phyloP scores from a whole-genome alignment of 1,140 invertebrate species.

The Ips nitidus region DNA sequence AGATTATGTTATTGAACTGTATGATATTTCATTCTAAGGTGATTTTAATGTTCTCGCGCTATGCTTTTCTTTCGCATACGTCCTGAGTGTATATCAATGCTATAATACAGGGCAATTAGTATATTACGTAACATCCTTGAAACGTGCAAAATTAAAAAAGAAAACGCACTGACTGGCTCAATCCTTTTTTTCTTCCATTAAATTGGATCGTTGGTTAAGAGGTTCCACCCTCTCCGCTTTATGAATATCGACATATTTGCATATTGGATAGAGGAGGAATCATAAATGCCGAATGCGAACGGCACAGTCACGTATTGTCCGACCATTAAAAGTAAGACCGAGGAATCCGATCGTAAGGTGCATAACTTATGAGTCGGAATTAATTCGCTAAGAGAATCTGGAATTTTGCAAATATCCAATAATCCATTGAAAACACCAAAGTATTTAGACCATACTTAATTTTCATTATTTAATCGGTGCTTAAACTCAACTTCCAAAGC shows the following conservation, averaged over 20 bases:
- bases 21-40: conserved; percentile 26
- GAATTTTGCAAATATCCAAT: neutral
- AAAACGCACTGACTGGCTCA: no score
- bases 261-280: conserved; percentile 32
- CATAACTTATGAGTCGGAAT: conserved; percentile 34
- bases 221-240: conserved; percentile 10
- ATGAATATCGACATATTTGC: conserved; percentile 36
- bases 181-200: neutral
- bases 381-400: conserved; percentile 18
- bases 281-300: conserved; percentile 32
- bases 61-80: neutral
- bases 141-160: no score
- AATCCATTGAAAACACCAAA: no score
- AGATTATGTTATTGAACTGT: conserved; percentile 32
- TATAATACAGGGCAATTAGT: neutral
- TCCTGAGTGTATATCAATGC: neutral
- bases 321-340: conserved; percentile 35
- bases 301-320: conserved; percentile 35
- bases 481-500: no score
- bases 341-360: conserved; percentile 33
- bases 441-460: no score
- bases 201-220: neutral
- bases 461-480: no score
- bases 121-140: no score
- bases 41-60: conserved; percentile 15